These are phyloP conservation scores for Sinocyclocheilus anshuiensis DNA, from an alignment of 2,113 vertebrate genomes.

Conservation along the genomic window DNA sequence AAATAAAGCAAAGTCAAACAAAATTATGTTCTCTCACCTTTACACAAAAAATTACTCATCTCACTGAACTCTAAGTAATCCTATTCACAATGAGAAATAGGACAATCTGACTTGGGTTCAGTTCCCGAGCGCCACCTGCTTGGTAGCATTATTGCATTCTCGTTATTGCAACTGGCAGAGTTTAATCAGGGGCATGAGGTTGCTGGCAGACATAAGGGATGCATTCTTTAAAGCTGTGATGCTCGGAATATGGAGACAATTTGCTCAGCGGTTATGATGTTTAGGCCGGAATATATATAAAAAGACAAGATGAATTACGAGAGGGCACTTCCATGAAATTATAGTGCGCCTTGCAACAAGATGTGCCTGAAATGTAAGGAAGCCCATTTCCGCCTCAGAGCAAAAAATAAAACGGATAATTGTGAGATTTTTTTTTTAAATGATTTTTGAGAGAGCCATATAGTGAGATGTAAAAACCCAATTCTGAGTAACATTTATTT, in stretches of 20 bases:
- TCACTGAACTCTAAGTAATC: slow-evolving; percentile 49
- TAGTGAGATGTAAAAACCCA: background rate
- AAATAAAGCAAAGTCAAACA: slow-evolving; percentile 32
- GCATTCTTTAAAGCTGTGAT: slow-evolving; percentile 73
- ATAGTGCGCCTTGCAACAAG: slow-evolving; percentile 5
- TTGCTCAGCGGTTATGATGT: slow-evolving; percentile 71
- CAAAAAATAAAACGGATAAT: background rate
- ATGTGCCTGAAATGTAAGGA: slow-evolving; percentile 38
- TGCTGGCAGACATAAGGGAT: slow-evolving; percentile 66
- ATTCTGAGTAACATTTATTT: background rate
- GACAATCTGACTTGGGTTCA: slow-evolving; percentile 43
- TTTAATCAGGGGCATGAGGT: slow-evolving; percentile 66
- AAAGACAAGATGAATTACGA: slow-evolving; percentile 51
- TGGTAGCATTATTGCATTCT: slow-evolving; percentile 59
- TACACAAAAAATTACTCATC: slow-evolving; percentile 56
- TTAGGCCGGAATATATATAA: slow-evolving; percentile 58
- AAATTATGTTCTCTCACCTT: slow-evolving; percentile 52
- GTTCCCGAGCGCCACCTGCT: slow-evolving; percentile 54
- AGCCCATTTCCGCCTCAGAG: background rate
- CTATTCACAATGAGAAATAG: slow-evolving; percentile 56
- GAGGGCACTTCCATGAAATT: slow-evolving; percentile 29
- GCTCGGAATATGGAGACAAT: slow-evolving; percentile 69
- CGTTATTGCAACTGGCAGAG: slow-evolving; percentile 69
- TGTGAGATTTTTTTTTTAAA: background rate
- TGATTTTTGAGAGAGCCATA: background rate